phyloP scores from a whole-genome alignment of 2,113 vertebrate genomes.

The Nanorana parkeri region DNA sequence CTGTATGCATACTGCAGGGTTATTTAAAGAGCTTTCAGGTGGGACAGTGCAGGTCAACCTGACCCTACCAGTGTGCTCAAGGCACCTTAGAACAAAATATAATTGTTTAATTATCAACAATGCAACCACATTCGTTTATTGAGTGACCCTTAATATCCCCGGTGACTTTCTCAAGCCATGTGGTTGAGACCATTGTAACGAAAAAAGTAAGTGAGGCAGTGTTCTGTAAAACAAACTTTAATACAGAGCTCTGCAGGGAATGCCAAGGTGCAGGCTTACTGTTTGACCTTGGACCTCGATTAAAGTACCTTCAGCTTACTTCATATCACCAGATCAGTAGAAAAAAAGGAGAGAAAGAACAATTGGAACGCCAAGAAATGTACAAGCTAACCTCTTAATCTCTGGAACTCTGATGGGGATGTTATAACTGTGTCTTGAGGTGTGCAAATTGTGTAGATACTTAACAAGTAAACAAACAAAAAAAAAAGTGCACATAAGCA shows the following conservation, averaged over 20 bases:
- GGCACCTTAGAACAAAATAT: not conserved
- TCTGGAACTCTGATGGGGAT: not conserved
- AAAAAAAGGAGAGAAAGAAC: not conserved
- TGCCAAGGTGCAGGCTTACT: conserved; percentile 26
- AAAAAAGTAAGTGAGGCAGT: conserved; percentile 41
- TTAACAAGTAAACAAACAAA: not conserved
- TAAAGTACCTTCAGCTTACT: conserved; percentile 43
- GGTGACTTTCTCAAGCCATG: not conserved
- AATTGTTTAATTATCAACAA: conserved; percentile 51
- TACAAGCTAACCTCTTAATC: conserved; percentile 32
- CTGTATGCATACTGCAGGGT: not conserved
- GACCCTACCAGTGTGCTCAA: not conserved
- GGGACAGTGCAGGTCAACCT: not conserved
- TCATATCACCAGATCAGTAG: not conserved
- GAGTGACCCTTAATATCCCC: conserved; percentile 6
- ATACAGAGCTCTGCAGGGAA: conserved; percentile 43
- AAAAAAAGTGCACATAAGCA: not conserved
- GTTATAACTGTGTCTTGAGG: not conserved
- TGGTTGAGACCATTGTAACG: conserved; percentile 40
- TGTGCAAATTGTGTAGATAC: conserved; percentile 2
- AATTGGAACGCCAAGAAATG: conserved; percentile 12
- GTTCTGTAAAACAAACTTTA: conserved; percentile 49
- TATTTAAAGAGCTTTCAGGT: not conserved
- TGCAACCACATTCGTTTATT: conserved; percentile 14
- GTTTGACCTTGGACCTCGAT: conserved; percentile 42